Conservation (phyloP, 2,888 invertebrate genomes). For the Oeneis ivallda region DNA sequence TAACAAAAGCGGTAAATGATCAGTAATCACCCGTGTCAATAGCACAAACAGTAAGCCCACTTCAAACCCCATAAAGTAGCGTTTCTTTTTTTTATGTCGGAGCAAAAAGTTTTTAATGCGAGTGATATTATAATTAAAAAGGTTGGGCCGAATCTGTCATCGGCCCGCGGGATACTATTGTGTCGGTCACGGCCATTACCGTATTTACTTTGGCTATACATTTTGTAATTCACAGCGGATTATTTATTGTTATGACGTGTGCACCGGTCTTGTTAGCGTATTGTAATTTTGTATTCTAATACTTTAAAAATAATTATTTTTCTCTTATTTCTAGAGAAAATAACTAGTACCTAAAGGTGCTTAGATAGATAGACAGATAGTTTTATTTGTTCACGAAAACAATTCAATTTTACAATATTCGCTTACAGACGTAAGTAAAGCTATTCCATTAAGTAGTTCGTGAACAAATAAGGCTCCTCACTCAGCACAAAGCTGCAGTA, state of each 20-base stretch:
- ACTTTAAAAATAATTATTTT: background rate
- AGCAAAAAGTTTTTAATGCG: slow-evolving; percentile 73
- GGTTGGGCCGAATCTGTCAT: slow-evolving; percentile 66
- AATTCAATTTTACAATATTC: no score
- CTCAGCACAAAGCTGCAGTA: no score
- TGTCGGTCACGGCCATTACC: slow-evolving; percentile 71
- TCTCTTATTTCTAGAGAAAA: background rate
- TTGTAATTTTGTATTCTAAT: slow-evolving; percentile 2
- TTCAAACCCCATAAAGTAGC: slow-evolving; percentile 39
- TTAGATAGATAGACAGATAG: no score
- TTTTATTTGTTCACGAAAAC: no score
- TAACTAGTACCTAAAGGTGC: background rate
- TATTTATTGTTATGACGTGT: slow-evolving; percentile 18
- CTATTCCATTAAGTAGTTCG: no score
- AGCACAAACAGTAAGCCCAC: slow-evolving; percentile 47
- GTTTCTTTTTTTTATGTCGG: slow-evolving; percentile 39
- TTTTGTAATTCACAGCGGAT: slow-evolving; percentile 60
- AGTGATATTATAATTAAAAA: slow-evolving; percentile 81
- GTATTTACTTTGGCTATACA: slow-evolving; percentile 76
- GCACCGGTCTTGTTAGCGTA: slow-evolving; percentile 21
- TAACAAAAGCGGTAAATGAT: slow-evolving; percentile 28
- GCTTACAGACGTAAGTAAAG: no score
- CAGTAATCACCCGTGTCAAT: slow-evolving; percentile 30
- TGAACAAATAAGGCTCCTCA: no score
- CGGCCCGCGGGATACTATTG: slow-evolving; percentile 71